Evolutionary conservation across 2,888 invertebrate species (phyloP), one percentile per base, ranked within the genome.

Genomic region (Dasypogon diadema): DNA sequence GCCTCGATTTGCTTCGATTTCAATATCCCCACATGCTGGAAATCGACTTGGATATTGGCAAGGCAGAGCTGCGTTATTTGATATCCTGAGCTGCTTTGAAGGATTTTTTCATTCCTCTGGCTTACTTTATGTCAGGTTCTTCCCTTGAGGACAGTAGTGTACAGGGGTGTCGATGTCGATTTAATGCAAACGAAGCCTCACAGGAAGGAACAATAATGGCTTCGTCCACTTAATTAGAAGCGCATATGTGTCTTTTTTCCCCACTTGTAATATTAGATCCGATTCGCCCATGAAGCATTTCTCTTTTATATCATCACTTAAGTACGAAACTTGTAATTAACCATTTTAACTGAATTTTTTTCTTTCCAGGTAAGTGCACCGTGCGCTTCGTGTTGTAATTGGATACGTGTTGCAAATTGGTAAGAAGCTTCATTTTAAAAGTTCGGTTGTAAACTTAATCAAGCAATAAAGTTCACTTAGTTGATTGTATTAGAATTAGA

Each of bases 41-140:
- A 65, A 65, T 65, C 46, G 22, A 65, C 65, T 65, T 65, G 12
- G 24, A 65, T 65, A 65, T 65, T 65, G 65, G 65, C 48, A 65
- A 65, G 65, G 48, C 46, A 24, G n/a, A 18, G 26, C 48, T 24
- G 24, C 48, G 65, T 48, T 24, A 65, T 65, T 48, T 14, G 65
- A 65, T 22, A 65, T 46, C 65, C 51, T 51, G 16, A 21, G 37
- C 24, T 37, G 65, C 18, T 48, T 48, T 65, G 22, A 37, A 65
- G 65, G 65, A 65, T 65, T 65, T 46, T 46, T 65, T 22, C 65
- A 46, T 65, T 65, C 22, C 26, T 46, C 34, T n/a, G 65, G 65
- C 24, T 46, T 65, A 34, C 21, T 46, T 65, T 46, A 65, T 65
- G 65, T 21, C 46, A 21, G 14, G 18, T 46, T 65, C 65, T 24